A percentile compares a stretch with the other conserved stretches of the same genome.
Conservation (phyloP, 1,140 invertebrate genomes). For the Aphaenogaster ashmeadi region DNA sequence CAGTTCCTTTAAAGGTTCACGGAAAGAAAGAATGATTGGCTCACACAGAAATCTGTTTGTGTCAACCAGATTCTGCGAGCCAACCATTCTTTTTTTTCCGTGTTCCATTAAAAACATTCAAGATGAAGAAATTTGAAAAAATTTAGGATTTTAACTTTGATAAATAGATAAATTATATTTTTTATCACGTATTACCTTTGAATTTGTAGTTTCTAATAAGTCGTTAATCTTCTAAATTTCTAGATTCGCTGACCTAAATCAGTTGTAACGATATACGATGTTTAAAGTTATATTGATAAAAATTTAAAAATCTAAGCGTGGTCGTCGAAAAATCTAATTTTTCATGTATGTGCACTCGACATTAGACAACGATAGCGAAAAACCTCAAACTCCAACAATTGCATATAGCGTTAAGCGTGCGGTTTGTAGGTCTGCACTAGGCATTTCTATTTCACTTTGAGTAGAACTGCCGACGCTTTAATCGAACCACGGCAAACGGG, state of each 20-base stretch:
- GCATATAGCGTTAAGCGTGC: background rate
- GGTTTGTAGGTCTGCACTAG: background rate
- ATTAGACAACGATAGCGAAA: background rate
- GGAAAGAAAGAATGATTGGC: no score
- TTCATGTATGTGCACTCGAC: background rate
- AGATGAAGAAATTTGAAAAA: background rate
- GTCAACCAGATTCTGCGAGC: no score
- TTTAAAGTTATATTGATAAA: background rate
- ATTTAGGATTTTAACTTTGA: background rate
- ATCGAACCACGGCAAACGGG: constrained; percentile 35
- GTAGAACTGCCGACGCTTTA: constrained; percentile 23
- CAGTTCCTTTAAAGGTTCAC: background rate
- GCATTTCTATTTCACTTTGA: constrained; percentile 45
- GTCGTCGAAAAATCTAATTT: background rate
- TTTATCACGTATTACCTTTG: background rate
- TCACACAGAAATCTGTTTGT: no score
- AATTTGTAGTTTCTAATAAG: background rate
- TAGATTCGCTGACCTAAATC: background rate
- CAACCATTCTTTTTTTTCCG: no score
- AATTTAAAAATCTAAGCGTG: background rate
- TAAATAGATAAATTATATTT: background rate
- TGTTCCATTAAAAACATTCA: background rate
- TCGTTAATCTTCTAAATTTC: background rate
- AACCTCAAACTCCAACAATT: background rate
- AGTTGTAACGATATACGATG: background rate